These are phyloP conservation scores for Chesias legatella DNA, from an alignment of 2,888 invertebrate genomes.

Conservation along the genomic window DNA sequence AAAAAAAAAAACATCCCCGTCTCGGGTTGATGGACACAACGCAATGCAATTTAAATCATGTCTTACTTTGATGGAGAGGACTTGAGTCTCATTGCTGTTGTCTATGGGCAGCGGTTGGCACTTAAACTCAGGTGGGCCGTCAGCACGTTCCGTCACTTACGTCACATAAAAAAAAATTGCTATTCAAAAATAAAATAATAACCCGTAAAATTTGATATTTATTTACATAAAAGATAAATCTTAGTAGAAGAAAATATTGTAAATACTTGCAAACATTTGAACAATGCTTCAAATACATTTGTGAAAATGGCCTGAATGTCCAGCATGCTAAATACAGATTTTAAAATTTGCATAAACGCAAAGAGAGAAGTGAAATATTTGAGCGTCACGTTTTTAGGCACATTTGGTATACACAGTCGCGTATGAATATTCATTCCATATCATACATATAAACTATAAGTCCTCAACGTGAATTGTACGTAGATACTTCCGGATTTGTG, in stretches of 20 bases:
- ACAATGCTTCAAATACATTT: conserved; percentile 15
- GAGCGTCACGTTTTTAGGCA: conserved; percentile 30
- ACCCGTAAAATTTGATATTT: too few relatives aligned
- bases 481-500: conserved; percentile 14
- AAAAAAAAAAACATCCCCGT: too few relatives aligned
- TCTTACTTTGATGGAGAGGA: too few relatives aligned
- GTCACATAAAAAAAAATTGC: too few relatives aligned
- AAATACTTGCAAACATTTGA: conserved; percentile 11
- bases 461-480: conserved; percentile 14
- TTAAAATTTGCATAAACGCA: conserved; percentile 40
- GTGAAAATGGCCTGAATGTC: conserved; percentile 34
- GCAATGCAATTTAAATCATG: too few relatives aligned
- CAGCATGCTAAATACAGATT: conserved; percentile 37
- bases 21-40: too few relatives aligned
- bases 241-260: neutral
- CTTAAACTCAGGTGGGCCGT: too few relatives aligned
- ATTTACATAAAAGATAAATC: neutral
- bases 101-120: too few relatives aligned
- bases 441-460: conserved; percentile 35
- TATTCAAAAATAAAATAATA: too few relatives aligned
- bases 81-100: too few relatives aligned
- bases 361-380: conserved; percentile 44
- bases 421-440: conserved; percentile 38
- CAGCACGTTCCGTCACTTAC: too few relatives aligned
- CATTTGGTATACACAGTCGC: conserved; percentile 33